These are phyloP conservation scores for Hypotaenidia okinawae DNA, from an alignment of 2,797 vertebrate species.

Conservation along the genomic window DNA sequence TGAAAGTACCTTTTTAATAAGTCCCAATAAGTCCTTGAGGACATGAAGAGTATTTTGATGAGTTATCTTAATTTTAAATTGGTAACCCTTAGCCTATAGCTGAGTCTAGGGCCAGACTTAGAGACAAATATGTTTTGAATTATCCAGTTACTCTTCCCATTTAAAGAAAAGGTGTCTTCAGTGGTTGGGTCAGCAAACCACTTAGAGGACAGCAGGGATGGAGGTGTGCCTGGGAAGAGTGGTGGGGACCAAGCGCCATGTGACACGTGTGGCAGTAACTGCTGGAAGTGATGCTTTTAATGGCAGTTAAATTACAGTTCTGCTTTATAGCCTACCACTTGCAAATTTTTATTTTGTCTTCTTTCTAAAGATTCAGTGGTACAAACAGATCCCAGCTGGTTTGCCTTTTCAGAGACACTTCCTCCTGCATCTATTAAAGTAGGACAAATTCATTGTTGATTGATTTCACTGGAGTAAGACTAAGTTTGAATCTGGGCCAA, in stretches of 20 bases:
- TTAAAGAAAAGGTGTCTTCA: neutral
- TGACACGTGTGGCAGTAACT: neutral
- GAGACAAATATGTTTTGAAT: neutral
- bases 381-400: neutral
- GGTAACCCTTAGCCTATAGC: neutral
- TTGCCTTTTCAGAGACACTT: neutral
- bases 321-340: neutral
- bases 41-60: neutral
- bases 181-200: neutral
- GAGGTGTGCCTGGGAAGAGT: neutral
- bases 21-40: neutral
- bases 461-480: neutral
- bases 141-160: neutral
- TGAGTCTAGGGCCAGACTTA: neutral
- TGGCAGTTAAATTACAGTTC: neutral
- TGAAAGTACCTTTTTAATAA: neutral
- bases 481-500: neutral
- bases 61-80: neutral
- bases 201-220: neutral
- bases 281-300: neutral
- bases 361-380: neutral
- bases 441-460: neutral
- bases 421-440: neutral
- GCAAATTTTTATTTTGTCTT: neutral
- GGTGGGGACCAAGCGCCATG: rapidly evolving